Conservation (phyloP, 2,888 invertebrate genomes). For the Xestia xanthographa region DNA sequence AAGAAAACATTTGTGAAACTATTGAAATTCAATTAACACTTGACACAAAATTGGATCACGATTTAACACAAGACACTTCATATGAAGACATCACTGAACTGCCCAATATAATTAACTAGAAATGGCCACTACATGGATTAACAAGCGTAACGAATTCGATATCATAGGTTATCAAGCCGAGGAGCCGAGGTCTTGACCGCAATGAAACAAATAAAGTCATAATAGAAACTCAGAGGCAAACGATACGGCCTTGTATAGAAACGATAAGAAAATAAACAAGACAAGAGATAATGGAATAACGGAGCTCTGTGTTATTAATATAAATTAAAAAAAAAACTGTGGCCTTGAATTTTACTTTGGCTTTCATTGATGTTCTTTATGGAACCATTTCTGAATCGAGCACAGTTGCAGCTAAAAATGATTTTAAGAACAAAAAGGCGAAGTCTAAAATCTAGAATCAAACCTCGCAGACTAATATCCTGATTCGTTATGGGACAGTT, state of each 20-base stretch:
- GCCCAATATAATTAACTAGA: slow-evolving; percentile 14
- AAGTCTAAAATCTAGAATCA: slow-evolving; percentile 15
- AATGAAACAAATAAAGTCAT: slow-evolving; percentile 68
- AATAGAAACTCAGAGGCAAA: slow-evolving; percentile 63
- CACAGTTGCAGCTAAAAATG: background rate
- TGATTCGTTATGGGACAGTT: slow-evolving; percentile 41
- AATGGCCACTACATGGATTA: slow-evolving; percentile 57
- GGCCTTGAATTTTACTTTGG: slow-evolving; percentile 35
- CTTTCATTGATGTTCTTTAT: slow-evolving; percentile 11
- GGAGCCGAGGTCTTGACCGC: slow-evolving; percentile 73
- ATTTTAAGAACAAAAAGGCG: background rate
- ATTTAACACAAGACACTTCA: background rate
- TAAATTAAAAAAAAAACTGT: slow-evolving; percentile 37
- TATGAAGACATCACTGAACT: slow-evolving; percentile 38
- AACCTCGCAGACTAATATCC: slow-evolving; percentile 22
- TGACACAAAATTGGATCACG: background rate
- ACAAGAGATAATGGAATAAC: slow-evolving; percentile 53
- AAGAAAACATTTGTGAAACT: background rate
- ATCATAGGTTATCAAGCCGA: slow-evolving; percentile 77
- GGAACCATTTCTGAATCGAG: background rate
- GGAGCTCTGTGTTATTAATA: slow-evolving; percentile 29
- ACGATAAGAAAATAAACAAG: slow-evolving; percentile 62
- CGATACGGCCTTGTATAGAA: slow-evolving; percentile 69
- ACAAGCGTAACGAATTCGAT: slow-evolving; percentile 67
- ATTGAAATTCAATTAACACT: background rate